phyloP scores from a whole-genome alignment of 23 tunicate species.

The Halocynthia aurantium region DNA sequence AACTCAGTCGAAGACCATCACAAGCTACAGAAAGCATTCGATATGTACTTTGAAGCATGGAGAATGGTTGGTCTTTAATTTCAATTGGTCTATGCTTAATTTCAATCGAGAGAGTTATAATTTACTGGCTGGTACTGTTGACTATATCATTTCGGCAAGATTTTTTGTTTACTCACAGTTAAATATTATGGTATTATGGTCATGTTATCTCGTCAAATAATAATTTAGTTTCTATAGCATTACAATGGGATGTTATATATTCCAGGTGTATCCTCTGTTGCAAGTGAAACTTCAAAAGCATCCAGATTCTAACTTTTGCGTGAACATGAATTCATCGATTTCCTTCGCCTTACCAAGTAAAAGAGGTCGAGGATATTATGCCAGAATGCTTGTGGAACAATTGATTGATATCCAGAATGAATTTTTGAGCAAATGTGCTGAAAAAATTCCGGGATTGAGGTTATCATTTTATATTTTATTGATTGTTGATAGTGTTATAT shows the following conservation, averaged over 20 bases:
- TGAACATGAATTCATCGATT: slow-evolving; percentile 2
- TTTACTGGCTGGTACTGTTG: background rate
- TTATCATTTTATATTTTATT: slow-evolving; percentile 2
- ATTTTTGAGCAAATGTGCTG: slow-evolving; percentile 28
- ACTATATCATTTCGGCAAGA: no score
- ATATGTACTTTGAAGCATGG: slow-evolving; percentile 29
- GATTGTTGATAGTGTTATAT: background rate
- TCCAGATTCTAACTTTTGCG: no score
- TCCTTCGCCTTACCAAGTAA: slow-evolving; percentile 60
- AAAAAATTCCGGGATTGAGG: background rate
- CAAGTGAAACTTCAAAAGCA: no score
- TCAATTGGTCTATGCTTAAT: background rate
- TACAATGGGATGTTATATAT: no score
- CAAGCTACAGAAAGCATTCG: background rate
- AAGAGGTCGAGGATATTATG: slow-evolving; percentile 58
- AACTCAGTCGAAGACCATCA: slow-evolving; percentile 6
- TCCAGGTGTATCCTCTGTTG: no score
- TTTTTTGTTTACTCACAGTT: no score
- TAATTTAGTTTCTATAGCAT: no score
- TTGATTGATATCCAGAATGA: slow-evolving; percentile 45
- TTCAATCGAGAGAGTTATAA: background rate
- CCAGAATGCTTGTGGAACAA: slow-evolving; percentile 31
- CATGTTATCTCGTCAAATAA: no score
- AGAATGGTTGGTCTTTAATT: slow-evolving; percentile 22
- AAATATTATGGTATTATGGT: no score